Evolutionary conservation across 2,888 invertebrate species (phyloP), one percentile per base, ranked within the genome.

Genomic region (Rhagium mordax): DNA sequence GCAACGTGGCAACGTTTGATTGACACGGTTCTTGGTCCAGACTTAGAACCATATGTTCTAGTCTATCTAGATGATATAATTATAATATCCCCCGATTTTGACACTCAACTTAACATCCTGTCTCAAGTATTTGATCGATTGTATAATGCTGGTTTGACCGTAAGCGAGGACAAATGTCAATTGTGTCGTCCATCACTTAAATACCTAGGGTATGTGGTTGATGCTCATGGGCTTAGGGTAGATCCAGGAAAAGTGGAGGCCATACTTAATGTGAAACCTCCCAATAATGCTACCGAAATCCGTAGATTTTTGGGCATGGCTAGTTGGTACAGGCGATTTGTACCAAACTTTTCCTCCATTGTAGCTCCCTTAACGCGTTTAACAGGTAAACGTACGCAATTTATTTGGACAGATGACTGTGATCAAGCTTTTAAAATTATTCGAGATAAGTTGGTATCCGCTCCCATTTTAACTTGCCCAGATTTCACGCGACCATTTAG

Each of bases 211-310:
- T n/a, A n/a, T n/a, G n/a, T 84, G 0, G 82, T 87, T 3, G 78
- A 81, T 64, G 29, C 55, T 0, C 15, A 82, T 2, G 85, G 85
- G 2, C 21, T 84, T 2, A 49, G 72, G 0, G 72, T 78, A 2
- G 79, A 84, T 33, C 71, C 76, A 1, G 75, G 78, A 20, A 81
- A 81, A 69, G 77, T 79, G 18, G 67, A 8, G 10, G 74, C 77
- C 0, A 78, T 79, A 16, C 2, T 72, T 3, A 67, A 75, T 27
- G 68, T 78, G 3, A 73, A 74, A 10, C 33, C 72, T 1, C 75
- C 73, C 15, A 65, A 13, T 5, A 76, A 62, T 41, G 64, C 75
- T 3, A 21, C 16, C 1, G 74, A 74, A 16, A 41, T 79, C 16
- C 61, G 79, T 0, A 29, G 75, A 5, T 66, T 79, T 20, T 15